Evolutionary conservation across 1,140 invertebrate species (phyloP), one percentile per base, ranked within the genome.

Genomic region (Platyscapa corneri): DNA sequence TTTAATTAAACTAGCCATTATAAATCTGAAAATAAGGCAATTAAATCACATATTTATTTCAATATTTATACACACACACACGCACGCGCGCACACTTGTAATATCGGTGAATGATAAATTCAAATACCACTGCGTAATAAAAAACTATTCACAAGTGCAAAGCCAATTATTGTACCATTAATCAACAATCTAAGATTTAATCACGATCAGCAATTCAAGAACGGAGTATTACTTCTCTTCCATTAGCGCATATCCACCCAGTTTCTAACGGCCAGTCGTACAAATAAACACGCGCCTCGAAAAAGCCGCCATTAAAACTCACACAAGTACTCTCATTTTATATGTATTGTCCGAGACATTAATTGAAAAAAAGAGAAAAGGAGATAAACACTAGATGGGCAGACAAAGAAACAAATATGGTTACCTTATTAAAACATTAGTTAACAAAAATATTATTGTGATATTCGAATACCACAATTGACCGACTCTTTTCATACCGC

Each of bases 231-330:
- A 70, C n/a, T 20, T 67, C 39, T 70, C 64, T 30, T 20, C 32
- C 65, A 56, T 82, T 72, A 70, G 37, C n/a, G 78, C 37, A 74
- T 56, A 53, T 72, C 65, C 42, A 82, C 67, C 65, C 42, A 82
- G 42, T 82, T 82, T 82, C 80, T 74, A 82, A 20, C 32, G 23
- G 65, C 67, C 37, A 56, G 16, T 53, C 46, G 23, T 30, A 14
- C 46, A 37, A 53, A n/a, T 27, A 37, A 23, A 56, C 46, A 16
- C 46, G 65, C 46, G 32, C 49, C 74, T 82, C 80, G 67, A 7
- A 67, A 75, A 75, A 82, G 70, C 60, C 75, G 39, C 18, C 53
- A 27, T 16, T 16, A 10, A 65, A 37, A 42, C 30, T 72, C 49
- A 53, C 16, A 18, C 8, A 53, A 16, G 49, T 53, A 18, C 16